Evolutionary conservation across 2,113 vertebrate genomes (phyloP).

Genomic region (Lamprologus ornatipinnis): DNA sequence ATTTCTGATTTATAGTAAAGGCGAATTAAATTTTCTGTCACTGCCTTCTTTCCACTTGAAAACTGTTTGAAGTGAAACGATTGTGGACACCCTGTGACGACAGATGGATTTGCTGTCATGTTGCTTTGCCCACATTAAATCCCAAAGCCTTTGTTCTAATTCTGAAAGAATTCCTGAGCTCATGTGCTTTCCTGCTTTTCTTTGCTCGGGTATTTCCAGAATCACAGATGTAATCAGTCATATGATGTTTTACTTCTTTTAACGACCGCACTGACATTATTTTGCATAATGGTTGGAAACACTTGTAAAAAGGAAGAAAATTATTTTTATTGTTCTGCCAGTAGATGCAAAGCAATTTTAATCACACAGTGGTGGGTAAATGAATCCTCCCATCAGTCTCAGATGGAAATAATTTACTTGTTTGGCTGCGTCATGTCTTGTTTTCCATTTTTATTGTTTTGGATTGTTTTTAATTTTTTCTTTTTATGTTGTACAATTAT

Average conservation of each 20-base stretch:
- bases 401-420: conserved; percentile 9
- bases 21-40: background rate
- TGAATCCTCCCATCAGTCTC: background rate
- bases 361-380: conserved; percentile 8
- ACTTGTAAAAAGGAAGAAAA: background rate
- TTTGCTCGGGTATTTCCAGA: background rate
- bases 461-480: background rate
- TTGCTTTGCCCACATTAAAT: background rate
- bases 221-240: conserved; percentile 20
- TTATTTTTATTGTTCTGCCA: background rate
- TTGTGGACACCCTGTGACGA: background rate
- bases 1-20: background rate
- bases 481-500: background rate
- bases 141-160: conserved; percentile 22
- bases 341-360: background rate
- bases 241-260: background rate
- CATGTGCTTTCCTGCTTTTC: conserved; percentile 15
- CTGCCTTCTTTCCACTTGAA: background rate
- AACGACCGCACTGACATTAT: background rate
- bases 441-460: background rate
- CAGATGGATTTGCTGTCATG: background rate
- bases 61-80: background rate
- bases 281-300: conserved; percentile 21
- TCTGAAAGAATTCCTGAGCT: conserved; percentile 19
- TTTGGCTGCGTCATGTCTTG: background rate